These are phyloP conservation scores for Platerodrilus igneus DNA, from an alignment of 2,888 invertebrate genomes.

Conservation along the genomic window DNA sequence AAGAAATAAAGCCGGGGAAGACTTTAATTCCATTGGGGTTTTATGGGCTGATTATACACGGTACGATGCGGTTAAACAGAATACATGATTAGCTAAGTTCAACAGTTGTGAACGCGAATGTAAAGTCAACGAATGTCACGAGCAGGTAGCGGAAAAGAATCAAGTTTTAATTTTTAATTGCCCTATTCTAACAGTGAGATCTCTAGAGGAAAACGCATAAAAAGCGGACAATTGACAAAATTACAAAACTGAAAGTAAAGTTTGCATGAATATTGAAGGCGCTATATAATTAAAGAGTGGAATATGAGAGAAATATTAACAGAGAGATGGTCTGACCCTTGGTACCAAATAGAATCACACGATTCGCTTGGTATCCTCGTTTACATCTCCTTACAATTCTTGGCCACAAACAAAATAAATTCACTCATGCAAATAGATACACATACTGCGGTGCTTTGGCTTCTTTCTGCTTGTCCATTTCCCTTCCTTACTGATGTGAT, in stretches of 20 bases:
- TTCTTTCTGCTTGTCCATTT: slow-evolving; percentile 39
- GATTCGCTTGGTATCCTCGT: slow-evolving; percentile 32
- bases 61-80: slow-evolving; percentile 32
- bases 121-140: slow-evolving; percentile 34
- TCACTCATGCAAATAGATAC: slow-evolving; percentile 43
- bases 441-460: slow-evolving; percentile 29
- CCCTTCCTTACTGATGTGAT: slow-evolving; percentile 38
- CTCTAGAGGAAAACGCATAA: slow-evolving; percentile 30
- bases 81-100: slow-evolving; percentile 36
- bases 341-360: slow-evolving; percentile 41
- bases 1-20: slow-evolving; percentile 22
- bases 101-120: slow-evolving; percentile 34
- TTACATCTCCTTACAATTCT: slow-evolving; percentile 31
- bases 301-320: slow-evolving; percentile 34
- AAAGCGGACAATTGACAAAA: slow-evolving; percentile 31
- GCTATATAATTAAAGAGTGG: slow-evolving; percentile 18
- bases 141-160: slow-evolving; percentile 35
- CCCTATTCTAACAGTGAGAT: slow-evolving; percentile 25
- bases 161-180: slow-evolving; percentile 41
- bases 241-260: slow-evolving; percentile 17
- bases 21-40: slow-evolving; percentile 24
- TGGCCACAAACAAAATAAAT: slow-evolving; percentile 43
- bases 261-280: too few species aligned
- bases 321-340: slow-evolving; percentile 33
- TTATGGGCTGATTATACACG: slow-evolving; percentile 26